These are phyloP conservation scores for Actinernus sp. DNA, from an alignment of 92 coral and sea anemone species.

Conservation along the genomic window DNA sequence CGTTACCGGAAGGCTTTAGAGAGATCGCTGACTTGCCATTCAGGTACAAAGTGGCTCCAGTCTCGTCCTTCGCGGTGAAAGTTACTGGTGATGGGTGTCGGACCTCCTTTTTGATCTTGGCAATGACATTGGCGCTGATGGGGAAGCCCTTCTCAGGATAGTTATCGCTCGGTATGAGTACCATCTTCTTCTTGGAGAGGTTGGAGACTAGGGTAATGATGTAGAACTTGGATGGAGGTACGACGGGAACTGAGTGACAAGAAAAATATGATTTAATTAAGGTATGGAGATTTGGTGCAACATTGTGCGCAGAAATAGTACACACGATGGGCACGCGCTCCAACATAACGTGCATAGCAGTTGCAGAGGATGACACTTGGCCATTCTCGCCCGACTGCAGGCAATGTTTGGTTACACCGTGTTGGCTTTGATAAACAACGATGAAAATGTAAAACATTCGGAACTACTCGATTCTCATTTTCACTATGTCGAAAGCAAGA, in stretches of 20 bases:
- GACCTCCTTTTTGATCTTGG: constrained; percentile 80
- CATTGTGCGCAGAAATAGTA: no score
- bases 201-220: constrained; percentile 74
- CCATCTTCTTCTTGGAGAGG: constrained; percentile 43
- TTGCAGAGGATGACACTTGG: no score
- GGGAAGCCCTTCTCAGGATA: constrained; percentile 70
- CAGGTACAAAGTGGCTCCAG: constrained; percentile 21
- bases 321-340: no score
- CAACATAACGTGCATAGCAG: no score
- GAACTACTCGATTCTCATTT: no score
- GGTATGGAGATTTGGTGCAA: background rate
- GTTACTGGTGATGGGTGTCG: constrained; percentile 69
- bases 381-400: no score
- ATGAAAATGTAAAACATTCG: no score
- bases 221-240: constrained; percentile 72
- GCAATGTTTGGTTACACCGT: no score
- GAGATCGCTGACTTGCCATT: constrained; percentile 45
- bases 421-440: no score
- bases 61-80: constrained; percentile 47
- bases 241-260: constrained; percentile 22
- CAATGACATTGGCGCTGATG: constrained; percentile 53
- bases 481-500: no score
- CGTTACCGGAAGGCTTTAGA: constrained; percentile 64
- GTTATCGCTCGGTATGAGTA: constrained; percentile 57
- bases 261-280: constrained; percentile 1